A percentile compares a stretch with the other conserved stretches of the same genome.
Evolutionary conservation across 1,140 invertebrate species (phyloP).

Genomic region (Philopotamus ludificatus): DNA sequence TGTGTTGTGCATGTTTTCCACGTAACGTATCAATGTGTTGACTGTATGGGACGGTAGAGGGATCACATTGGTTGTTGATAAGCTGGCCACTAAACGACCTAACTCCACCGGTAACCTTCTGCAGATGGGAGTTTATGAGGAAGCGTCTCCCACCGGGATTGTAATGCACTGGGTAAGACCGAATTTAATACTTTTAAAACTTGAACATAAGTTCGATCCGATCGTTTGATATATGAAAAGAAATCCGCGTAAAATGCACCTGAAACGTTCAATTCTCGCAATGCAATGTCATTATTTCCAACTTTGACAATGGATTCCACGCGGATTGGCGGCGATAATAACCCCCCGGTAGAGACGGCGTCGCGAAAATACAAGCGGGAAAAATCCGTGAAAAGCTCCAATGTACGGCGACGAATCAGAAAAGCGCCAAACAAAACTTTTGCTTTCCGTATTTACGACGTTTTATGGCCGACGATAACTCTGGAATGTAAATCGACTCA

Average conservation of each 20-base stretch:
- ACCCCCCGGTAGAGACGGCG: no score
- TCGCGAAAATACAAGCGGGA: no score
- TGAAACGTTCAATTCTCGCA: not conserved
- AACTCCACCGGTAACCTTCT: not conserved
- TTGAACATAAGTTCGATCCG: not conserved
- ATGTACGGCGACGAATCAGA: no score
- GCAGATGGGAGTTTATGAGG: constrained; percentile 27
- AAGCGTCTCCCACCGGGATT: constrained; percentile 24
- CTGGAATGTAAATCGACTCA: no score
- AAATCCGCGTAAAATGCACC: no score
- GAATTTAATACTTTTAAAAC: not conserved
- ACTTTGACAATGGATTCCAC: no score
- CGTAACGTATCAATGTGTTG: not conserved
- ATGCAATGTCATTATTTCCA: not conserved
- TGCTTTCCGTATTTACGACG: no score
- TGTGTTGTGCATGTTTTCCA: not conserved
- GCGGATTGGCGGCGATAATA: no score
- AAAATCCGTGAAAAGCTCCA: no score
- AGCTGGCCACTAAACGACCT: not conserved
- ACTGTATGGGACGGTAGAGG: not conserved
- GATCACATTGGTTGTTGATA: not conserved
- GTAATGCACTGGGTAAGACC: constrained; percentile 24
- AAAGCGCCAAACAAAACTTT: no score
- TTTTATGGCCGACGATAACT: no score
- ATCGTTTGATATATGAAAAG: not conserved